Evolutionary conservation across 2,888 invertebrate species (phyloP).

Genomic region (Cenopis cana): DNA sequence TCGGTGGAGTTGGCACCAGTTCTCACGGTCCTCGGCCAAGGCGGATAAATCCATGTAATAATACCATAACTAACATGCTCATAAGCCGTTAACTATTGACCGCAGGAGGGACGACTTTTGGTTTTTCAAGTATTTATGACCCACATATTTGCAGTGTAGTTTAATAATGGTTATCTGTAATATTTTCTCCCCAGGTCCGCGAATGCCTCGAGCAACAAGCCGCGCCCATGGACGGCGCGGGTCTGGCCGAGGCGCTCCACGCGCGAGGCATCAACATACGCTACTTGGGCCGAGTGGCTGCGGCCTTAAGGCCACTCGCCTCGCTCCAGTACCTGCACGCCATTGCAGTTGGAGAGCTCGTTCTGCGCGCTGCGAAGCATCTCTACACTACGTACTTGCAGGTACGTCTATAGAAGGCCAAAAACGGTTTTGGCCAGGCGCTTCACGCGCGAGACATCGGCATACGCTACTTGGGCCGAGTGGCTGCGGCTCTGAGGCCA

Average conservation of each 20-base stretch:
- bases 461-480: slow-evolving; percentile 97
- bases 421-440: slow-evolving; percentile 94
- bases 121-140: no score
- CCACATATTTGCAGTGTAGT: not conserved
- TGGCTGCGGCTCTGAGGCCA: slow-evolving; percentile 91
- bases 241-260: slow-evolving; percentile 96
- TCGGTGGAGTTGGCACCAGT: no score
- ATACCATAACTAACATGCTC: no score
- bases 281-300: slow-evolving; percentile 97
- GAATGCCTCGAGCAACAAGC: slow-evolving; percentile 96
- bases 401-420: slow-evolving; percentile 66
- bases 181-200: slow-evolving; percentile 86
- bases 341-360: slow-evolving; percentile 95
- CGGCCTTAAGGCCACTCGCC: slow-evolving; percentile 90
- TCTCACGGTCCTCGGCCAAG: no score
- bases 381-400: slow-evolving; percentile 96
- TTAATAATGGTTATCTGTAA: not conserved
- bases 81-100: no score
- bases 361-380: slow-evolving; percentile 96
- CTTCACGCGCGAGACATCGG: slow-evolving; percentile 98
- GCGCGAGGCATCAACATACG: slow-evolving; percentile 98
- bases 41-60: no score
- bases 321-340: slow-evolving; percentile 94
- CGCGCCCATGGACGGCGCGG: slow-evolving; percentile 97
- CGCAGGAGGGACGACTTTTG: no score